Conservation (phyloP, 1,140 invertebrate species). For the Lordiphosa stackelbergi region DNA sequence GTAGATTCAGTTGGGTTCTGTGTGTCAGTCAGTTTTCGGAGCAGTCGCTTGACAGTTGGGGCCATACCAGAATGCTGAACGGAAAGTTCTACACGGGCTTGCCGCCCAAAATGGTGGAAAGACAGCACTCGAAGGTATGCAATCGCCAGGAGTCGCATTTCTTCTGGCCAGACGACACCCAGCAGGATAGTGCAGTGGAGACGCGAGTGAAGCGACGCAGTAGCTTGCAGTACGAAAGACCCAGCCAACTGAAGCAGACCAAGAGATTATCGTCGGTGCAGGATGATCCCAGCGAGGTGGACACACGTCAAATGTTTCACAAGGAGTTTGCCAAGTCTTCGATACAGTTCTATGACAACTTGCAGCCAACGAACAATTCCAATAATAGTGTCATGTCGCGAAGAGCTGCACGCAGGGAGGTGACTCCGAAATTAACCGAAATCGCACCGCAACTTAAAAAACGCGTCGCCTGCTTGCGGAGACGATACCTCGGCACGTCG, state of each 20-base stretch:
- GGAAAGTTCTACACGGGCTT: slow-evolving; percentile 73
- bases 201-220: slow-evolving; percentile 49
- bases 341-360: slow-evolving; percentile 70
- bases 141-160: slow-evolving; percentile 71
- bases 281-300: slow-evolving; percentile 32
- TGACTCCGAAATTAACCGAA: slow-evolving; percentile 63
- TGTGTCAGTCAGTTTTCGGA: slow-evolving; percentile 49
- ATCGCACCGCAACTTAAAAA: slow-evolving; percentile 19
- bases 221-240: slow-evolving; percentile 50
- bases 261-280: slow-evolving; percentile 7
- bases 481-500: slow-evolving; percentile 35
- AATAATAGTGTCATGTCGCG: slow-evolving; percentile 7
- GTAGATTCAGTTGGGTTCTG: slow-evolving; percentile 40
- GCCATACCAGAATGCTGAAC: slow-evolving; percentile 57
- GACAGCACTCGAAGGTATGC: slow-evolving; percentile 24
- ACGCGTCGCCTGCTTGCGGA: slow-evolving; percentile 7
- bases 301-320: slow-evolving; percentile 62
- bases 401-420: slow-evolving; percentile 30
- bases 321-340: slow-evolving; percentile 73
- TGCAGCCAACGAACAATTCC: slow-evolving; percentile 34
- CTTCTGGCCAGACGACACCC: slow-evolving; percentile 70
- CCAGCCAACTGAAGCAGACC: neutral
- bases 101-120: slow-evolving; percentile 72
- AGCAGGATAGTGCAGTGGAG: slow-evolving; percentile 54
- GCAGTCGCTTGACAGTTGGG: slow-evolving; percentile 27